These are phyloP conservation scores for Myotis myotis DNA, from an alignment of 2,797 vertebrate genomes.

Conservation along the genomic window DNA sequence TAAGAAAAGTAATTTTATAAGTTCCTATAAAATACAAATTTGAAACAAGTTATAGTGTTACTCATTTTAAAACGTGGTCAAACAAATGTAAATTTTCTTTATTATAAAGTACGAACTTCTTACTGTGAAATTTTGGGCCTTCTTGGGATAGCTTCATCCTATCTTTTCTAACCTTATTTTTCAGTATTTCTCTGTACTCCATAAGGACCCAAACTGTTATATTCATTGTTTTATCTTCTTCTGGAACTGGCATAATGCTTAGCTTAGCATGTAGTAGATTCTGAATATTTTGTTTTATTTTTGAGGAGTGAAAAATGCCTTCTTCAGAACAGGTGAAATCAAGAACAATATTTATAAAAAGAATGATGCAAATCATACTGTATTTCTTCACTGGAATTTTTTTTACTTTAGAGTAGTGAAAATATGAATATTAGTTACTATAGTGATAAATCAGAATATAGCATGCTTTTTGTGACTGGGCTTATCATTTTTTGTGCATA, in stretches of 20 bases:
- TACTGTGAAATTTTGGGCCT: not conserved
- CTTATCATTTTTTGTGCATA: slow-evolving; percentile 26
- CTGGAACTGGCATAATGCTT: not conserved
- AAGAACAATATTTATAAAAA: not conserved
- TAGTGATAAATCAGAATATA: not conserved
- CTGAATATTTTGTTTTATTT: not conserved
- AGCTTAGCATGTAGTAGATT: not conserved
- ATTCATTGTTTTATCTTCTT: not conserved
- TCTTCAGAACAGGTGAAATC: not conserved
- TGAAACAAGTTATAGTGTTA: not conserved
- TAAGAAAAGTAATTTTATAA: not conserved
- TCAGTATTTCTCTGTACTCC: not conserved
- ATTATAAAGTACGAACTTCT: not conserved
- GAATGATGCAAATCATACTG: not conserved
- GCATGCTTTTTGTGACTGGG: not conserved
- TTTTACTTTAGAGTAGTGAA: not conserved
- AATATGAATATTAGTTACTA: not conserved
- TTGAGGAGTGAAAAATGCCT: not conserved
- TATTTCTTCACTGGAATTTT: not conserved
- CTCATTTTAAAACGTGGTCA: not conserved
- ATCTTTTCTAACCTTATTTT: not conserved
- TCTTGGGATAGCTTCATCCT: not conserved
- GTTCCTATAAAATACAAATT: not conserved
- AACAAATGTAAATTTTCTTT: not conserved
- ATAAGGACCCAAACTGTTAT: not conserved